Percentiles rank a stretch among this genome's conserved stretches.
These are phyloP conservation scores for Acanthochromis polyacanthus DNA, from an alignment of 2,113 vertebrate genomes.

Conservation along the genomic window DNA sequence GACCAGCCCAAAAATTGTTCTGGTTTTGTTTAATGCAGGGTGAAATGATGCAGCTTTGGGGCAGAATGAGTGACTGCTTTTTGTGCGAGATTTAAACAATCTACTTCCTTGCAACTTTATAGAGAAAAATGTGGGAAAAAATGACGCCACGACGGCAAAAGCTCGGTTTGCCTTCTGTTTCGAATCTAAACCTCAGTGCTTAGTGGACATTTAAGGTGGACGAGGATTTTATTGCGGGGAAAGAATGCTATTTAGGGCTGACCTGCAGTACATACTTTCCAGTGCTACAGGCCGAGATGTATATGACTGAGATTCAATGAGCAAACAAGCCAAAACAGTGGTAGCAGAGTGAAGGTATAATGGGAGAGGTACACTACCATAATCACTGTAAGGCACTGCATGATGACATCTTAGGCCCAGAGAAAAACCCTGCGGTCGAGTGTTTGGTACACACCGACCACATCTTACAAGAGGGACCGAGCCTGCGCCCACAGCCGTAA, in stretches of 20 bases:
- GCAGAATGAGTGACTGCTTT: constrained; percentile 61
- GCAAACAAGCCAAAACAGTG: constrained; percentile 75
- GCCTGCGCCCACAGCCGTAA: constrained; percentile 76
- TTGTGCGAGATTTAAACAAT: constrained; percentile 56
- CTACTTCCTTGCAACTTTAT: constrained; percentile 49
- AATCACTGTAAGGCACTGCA: constrained; percentile 79
- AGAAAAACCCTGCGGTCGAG: constrained; percentile 81
- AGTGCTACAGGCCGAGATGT: constrained; percentile 52
- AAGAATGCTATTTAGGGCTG: constrained; percentile 68
- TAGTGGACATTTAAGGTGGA: constrained; percentile 52
- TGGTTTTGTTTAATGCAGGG: constrained; percentile 75
- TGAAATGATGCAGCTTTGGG: constrained; percentile 68
- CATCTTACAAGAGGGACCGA: constrained; percentile 81
- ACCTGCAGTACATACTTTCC: constrained; percentile 69
- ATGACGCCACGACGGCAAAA: background rate
- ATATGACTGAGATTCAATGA: constrained; percentile 71
- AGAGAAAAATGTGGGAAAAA: constrained; percentile 33
- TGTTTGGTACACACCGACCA: constrained; percentile 81
- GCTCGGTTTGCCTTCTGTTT: constrained; percentile 21
- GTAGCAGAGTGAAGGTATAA: constrained; percentile 78
- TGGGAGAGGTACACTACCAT: constrained; percentile 83
- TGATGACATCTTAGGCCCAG: constrained; percentile 82
- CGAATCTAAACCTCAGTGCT: constrained; percentile 47
- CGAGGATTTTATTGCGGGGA: constrained; percentile 59
- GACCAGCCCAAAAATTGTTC: constrained; percentile 81